Evolutionary conservation across 2,888 invertebrate genomes (phyloP).

Genomic region (Boloria selene): DNA sequence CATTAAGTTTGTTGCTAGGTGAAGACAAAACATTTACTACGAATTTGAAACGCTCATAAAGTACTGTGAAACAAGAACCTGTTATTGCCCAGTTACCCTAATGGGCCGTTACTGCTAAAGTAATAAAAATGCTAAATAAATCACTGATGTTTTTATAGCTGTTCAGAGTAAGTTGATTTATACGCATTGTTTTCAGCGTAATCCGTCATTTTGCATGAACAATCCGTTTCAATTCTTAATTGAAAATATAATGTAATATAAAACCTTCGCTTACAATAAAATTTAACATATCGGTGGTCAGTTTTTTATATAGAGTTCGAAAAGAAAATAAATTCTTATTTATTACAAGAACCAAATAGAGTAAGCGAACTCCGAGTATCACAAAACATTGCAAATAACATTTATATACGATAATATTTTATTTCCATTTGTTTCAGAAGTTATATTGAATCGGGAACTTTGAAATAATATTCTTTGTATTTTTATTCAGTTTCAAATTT

Average conservation of each 20-base stretch:
- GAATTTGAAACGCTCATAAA: conserved; percentile 2
- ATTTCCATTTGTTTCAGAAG: conserved; percentile 7
- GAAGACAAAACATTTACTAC: conserved; percentile 48
- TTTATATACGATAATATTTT: conserved; percentile 1
- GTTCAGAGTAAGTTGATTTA: conserved; percentile 16
- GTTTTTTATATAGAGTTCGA: too few relatives aligned
- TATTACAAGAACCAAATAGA: too few relatives aligned
- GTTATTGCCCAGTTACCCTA: neutral
- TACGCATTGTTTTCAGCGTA: conserved; percentile 10
- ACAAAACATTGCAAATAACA: neutral
- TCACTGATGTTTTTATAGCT: conserved; percentile 8
- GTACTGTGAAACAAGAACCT: neutral
- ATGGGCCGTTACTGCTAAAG: neutral
- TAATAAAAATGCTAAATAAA: conserved; percentile 10
- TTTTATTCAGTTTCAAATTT: conserved; percentile 7
- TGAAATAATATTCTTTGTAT: conserved; percentile 5
- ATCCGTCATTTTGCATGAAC: conserved; percentile 10
- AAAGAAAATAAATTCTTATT: too few relatives aligned
- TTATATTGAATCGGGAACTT: conserved; percentile 1
- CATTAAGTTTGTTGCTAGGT: conserved; percentile 46
- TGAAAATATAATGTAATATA: neutral
- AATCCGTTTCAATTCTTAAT: conserved; percentile 10
- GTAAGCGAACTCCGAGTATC: too few relatives aligned
- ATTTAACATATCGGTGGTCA: too few relatives aligned
- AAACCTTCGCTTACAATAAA: neutral